phyloP scores from a whole-genome alignment of 2,113 vertebrate genomes.

The Lepus europaeus region DNA sequence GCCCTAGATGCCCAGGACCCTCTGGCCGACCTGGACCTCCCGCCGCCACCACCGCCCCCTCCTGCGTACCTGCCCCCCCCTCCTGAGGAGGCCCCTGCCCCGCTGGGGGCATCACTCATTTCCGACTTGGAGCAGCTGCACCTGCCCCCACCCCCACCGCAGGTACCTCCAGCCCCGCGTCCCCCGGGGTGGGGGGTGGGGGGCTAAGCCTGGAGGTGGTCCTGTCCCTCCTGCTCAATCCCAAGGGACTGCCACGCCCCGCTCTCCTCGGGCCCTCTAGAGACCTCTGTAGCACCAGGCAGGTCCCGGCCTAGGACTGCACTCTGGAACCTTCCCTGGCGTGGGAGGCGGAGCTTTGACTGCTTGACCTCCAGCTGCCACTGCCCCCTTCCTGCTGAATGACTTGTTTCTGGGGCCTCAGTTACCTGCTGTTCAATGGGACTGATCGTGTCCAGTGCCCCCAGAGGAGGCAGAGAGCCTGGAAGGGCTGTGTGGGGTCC shows the following conservation, averaged over 20 bases:
- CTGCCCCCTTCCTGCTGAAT: background rate
- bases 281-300: no score
- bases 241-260: background rate
- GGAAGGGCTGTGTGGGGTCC: background rate
- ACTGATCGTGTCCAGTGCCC: background rate
- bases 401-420: background rate
- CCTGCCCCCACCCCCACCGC: constrained; percentile 64
- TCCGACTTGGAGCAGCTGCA: constrained; percentile 84
- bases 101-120: fast-evolving
- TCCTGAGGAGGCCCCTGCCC: background rate
- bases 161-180: constrained; percentile 77
- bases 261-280: no score
- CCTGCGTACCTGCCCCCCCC: background rate
- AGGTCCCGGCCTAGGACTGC: no score
- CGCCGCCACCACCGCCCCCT: constrained; percentile 75
- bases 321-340: background rate
- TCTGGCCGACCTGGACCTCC: constrained; percentile 17
- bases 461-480: background rate
- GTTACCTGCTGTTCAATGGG: background rate
- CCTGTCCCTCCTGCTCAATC: background rate
- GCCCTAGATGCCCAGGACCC: background rate
- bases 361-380: background rate
- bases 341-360: background rate
- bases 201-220: background rate
- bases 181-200: background rate